Conservation (phyloP, 2,797 vertebrate genomes). For the Benthosema pterotum region DNA sequence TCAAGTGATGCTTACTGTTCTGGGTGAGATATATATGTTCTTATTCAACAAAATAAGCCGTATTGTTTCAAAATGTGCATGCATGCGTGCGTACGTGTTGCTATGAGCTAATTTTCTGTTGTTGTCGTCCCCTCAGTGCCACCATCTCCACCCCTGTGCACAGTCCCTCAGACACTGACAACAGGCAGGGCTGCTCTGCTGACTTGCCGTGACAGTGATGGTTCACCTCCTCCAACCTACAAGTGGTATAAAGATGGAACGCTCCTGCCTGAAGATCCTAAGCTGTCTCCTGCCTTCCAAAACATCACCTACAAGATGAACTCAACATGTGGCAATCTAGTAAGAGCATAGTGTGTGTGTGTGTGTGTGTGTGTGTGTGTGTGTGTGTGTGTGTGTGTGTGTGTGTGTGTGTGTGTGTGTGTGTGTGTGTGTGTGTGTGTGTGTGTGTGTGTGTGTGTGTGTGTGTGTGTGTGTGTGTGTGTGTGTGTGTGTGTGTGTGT, state of each 20-base stretch:
- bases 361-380: too few species aligned
- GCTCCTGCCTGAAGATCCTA: constrained; percentile 78
- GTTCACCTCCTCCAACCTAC: constrained; percentile 83
- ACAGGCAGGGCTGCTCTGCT: constrained; percentile 69
- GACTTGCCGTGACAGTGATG: constrained; percentile 75
- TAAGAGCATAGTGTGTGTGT: too few species aligned
- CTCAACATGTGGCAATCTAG: constrained; percentile 77
- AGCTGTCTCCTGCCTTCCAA: constrained; percentile 71
- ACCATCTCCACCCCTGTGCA: constrained; percentile 76
- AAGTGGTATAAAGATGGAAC: constrained; percentile 81
- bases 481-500: too few species aligned
- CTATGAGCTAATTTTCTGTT: constrained; percentile 5
- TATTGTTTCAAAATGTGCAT: too few species aligned
- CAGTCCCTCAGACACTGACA: constrained; percentile 80
- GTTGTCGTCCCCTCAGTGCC: constrained; percentile 76
- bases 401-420: too few species aligned
- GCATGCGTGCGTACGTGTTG: neutral
- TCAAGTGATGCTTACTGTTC: constrained; percentile 76
- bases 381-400: too few species aligned
- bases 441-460: too few species aligned
- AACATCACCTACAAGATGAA: constrained; percentile 86
- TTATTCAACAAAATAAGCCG: too few species aligned
- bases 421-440: too few species aligned
- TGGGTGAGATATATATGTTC: constrained; percentile 75
- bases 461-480: too few species aligned